Percentiles rank a stretch among this genome's conserved stretches.
Evolutionary conservation across 2,888 invertebrate genomes (phyloP).

Genomic region (Pseudanteris insignis): DNA sequence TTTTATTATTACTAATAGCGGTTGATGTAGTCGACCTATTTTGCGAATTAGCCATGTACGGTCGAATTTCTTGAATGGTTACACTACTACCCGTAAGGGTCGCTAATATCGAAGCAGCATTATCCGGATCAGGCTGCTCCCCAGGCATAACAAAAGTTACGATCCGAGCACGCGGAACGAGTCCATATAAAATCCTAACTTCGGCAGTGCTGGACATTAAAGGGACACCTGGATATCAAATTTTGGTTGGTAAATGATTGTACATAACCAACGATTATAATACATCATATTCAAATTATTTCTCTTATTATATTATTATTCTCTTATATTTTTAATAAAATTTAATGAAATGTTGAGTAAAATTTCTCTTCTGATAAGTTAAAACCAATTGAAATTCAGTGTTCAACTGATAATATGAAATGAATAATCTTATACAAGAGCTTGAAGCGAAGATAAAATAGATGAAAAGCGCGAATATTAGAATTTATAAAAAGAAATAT

Average conservation of each 20-base stretch:
- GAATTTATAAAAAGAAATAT: no score
- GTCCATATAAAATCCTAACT: constrained; percentile 68
- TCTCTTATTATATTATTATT: no score
- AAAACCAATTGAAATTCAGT: no score
- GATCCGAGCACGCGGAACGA: constrained; percentile 79
- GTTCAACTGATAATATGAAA: no score
- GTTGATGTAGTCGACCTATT: constrained; percentile 40
- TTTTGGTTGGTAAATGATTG: background rate
- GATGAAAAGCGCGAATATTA: no score
- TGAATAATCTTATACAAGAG: no score
- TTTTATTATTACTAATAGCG: constrained; percentile 51
- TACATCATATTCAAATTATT: no score
- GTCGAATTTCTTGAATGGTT: constrained; percentile 78
- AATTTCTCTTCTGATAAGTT: no score
- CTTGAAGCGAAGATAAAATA: no score
- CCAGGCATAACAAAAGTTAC: constrained; percentile 87
- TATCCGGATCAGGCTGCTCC: constrained; percentile 76
- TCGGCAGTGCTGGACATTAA: constrained; percentile 77
- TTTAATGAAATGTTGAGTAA: no score
- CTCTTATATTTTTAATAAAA: no score
- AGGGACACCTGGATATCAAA: constrained; percentile 71
- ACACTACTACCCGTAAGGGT: constrained; percentile 84
- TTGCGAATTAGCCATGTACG: constrained; percentile 67
- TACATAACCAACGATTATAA: no score
- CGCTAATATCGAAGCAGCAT: constrained; percentile 79